A percentile compares a stretch with the other conserved stretches of the same genome.
Conservation (phyloP, 1,140 invertebrate species). For the Drosophila tsacasi region DNA sequence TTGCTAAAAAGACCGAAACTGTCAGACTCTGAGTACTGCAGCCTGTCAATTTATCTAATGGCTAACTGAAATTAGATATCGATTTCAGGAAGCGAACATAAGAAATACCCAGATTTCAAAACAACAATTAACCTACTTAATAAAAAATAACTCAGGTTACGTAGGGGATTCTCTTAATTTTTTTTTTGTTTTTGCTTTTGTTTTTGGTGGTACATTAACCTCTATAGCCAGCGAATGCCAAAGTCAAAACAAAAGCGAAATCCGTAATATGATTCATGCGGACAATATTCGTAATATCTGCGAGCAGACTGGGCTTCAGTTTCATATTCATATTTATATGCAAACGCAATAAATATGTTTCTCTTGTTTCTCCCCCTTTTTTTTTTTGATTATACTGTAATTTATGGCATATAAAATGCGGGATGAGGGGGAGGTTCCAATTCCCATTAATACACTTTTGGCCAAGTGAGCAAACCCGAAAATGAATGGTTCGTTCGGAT, state of each 20-base stretch:
- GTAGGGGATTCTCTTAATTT: slow-evolving; percentile 36
- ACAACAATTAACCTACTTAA: slow-evolving; percentile 70
- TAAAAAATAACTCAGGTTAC: slow-evolving; percentile 51
- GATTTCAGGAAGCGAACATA: slow-evolving; percentile 7
- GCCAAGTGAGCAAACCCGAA: slow-evolving; percentile 50
- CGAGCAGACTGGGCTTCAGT: slow-evolving; percentile 47
- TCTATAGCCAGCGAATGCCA: slow-evolving; percentile 50
- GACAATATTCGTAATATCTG: slow-evolving; percentile 57
- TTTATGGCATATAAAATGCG: slow-evolving; percentile 58
- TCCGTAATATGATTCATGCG: slow-evolving; percentile 70
- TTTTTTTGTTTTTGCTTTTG: background rate
- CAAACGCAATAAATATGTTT: slow-evolving; percentile 33
- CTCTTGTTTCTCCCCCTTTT: slow-evolving; percentile 6
- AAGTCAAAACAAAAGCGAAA: slow-evolving; percentile 77
- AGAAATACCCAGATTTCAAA: slow-evolving; percentile 32
- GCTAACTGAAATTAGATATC: slow-evolving; percentile 8
- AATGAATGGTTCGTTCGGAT: slow-evolving; percentile 26
- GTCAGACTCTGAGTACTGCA: slow-evolving; percentile 29
- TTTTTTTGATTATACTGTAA: slow-evolving; percentile 58
- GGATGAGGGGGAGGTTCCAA: slow-evolving; percentile 50
- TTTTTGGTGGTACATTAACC: slow-evolving; percentile 68
- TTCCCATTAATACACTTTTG: slow-evolving; percentile 55
- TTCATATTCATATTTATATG: slow-evolving; percentile 50
- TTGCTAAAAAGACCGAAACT: slow-evolving; percentile 40
- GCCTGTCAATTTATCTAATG: slow-evolving; percentile 71